Evolutionary conservation across 2,797 vertebrate genomes (phyloP).

Genomic region (Acanthis flammea): DNA sequence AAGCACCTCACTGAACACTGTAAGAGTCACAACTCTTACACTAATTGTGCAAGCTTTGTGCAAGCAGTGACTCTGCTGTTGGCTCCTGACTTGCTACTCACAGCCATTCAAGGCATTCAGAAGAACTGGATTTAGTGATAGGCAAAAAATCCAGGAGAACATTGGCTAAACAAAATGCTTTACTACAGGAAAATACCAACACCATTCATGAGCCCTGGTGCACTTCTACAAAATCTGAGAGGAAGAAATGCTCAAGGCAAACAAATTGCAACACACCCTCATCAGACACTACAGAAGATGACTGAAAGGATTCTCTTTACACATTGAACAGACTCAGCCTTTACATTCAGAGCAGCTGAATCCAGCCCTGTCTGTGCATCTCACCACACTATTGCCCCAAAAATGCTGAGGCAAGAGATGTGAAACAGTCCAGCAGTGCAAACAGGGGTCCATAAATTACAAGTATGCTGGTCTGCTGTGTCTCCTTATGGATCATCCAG

Average conservation of each 20-base stretch:
- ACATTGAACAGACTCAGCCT: background rate
- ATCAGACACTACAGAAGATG: background rate
- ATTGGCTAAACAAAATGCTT: background rate
- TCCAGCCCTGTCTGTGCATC: background rate
- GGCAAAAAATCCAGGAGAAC: background rate
- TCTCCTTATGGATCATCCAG: background rate
- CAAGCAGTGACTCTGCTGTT: background rate
- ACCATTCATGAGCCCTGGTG: background rate
- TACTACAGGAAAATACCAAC: background rate
- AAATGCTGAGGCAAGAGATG: background rate
- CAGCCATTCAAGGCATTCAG: background rate
- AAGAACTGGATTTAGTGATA: background rate
- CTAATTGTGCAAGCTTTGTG: background rate
- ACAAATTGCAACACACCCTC: background rate
- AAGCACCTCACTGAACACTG: background rate
- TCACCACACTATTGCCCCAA: background rate
- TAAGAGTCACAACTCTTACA: background rate
- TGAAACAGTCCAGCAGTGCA: background rate
- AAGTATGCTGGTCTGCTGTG: background rate
- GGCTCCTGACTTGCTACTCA: background rate
- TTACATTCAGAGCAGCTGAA: background rate
- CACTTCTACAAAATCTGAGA: background rate
- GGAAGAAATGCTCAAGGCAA: background rate
- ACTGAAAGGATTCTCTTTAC: background rate
- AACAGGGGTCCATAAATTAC: background rate